A percentile compares a stretch with the other conserved stretches of the same genome.
phyloP scores from a whole-genome alignment of 2,888 invertebrate species.

The Heliconius hortense region DNA sequence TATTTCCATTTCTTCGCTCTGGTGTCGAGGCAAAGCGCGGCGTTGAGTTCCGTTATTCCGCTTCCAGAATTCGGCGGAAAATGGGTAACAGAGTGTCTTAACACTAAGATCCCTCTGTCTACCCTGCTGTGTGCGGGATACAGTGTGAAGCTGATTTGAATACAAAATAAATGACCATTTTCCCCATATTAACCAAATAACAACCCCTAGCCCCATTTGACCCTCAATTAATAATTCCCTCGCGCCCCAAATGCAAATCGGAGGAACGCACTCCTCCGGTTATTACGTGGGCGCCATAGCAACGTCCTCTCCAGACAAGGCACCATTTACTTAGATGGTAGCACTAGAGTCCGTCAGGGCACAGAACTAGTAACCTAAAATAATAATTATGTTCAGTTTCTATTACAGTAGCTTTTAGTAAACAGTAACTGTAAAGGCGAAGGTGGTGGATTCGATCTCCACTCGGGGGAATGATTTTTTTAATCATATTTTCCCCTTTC shows the following conservation, averaged over 20 bases:
- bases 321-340: conserved; percentile 68
- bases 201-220: not conserved
- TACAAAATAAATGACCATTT: no score
- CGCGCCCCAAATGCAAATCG: conserved; percentile 58
- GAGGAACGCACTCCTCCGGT: conserved; percentile 50
- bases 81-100: no score
- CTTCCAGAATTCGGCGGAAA: no score
- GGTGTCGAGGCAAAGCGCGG: no score
- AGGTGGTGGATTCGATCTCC: no score
- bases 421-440: not conserved
- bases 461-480: no score
- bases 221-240: conserved; percentile 11
- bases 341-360: conserved; percentile 75
- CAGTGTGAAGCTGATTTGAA: no score
- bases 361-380: conserved; percentile 49
- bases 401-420: not conserved
- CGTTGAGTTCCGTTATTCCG: no score
- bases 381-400: not conserved
- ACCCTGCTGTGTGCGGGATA: not conserved
- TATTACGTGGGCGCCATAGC: conserved; percentile 61
- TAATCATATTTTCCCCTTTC: no score
- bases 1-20: no score
- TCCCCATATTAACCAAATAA: no score
- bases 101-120: no score
- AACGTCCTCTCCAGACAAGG: conserved; percentile 74